Evolutionary conservation across 2,113 vertebrate species (phyloP).

Genomic region (Sterrhoptilus dennistouni): DNA sequence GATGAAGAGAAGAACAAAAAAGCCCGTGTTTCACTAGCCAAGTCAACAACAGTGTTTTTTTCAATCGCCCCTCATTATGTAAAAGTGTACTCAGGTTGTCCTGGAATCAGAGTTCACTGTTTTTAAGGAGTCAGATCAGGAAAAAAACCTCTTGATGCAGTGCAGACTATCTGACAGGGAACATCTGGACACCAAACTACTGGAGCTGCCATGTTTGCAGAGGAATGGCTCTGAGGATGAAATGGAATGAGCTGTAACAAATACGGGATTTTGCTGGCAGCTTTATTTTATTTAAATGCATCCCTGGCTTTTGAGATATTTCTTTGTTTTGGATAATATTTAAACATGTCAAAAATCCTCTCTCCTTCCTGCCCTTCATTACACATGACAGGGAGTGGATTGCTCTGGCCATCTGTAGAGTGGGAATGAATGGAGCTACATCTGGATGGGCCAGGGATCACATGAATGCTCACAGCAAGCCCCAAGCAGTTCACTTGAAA

Average conservation of each 20-base stretch:
- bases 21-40: neutral
- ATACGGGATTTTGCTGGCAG: neutral
- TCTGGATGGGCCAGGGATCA: neutral
- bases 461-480: neutral
- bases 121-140: conserved; percentile 20
- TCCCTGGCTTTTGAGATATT: conserved; percentile 39
- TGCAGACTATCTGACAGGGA: neutral
- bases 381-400: neutral
- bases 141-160: neutral
- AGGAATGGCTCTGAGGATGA: neutral
- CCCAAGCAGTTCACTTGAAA: neutral
- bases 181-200: conserved; percentile 55
- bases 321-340: conserved; percentile 59
- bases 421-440: neutral
- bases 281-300: conserved; percentile 49
- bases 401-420: neutral
- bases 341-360: conserved; percentile 16
- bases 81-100: conserved; percentile 43
- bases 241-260: conserved; percentile 25
- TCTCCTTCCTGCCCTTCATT: neutral
- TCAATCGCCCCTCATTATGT: neutral
- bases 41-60: conserved; percentile 11
- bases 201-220: conserved; percentile 21
- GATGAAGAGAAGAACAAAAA: conserved; percentile 34
- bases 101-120: conserved; percentile 29